A percentile compares a stretch with the other conserved stretches of the same genome.
phyloP scores from a whole-genome alignment of 2,113 vertebrate genomes.

The Perca fluviatilis region DNA sequence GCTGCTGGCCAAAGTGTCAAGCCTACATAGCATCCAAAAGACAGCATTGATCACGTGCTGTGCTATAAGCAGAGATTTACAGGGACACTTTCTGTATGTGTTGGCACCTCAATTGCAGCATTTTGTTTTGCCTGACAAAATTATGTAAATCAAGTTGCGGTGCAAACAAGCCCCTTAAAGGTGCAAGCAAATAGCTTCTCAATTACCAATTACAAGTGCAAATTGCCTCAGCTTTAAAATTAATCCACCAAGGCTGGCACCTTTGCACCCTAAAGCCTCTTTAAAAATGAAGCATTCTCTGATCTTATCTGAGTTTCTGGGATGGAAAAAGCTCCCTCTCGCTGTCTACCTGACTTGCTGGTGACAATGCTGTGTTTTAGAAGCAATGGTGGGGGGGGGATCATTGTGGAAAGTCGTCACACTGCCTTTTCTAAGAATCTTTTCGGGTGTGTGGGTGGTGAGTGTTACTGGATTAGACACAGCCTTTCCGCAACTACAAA shows the following conservation, averaged over 20 bases:
- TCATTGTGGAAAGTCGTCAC: conserved; percentile 17
- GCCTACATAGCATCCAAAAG: not conserved
- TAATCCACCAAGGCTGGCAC: conserved; percentile 72
- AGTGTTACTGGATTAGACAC: conserved; percentile 67
- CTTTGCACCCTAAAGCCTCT: conserved; percentile 73
- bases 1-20: not conserved
- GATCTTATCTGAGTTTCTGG: conserved; percentile 62
- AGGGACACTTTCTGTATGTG: conserved; percentile 25
- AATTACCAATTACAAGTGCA: conserved; percentile 77
- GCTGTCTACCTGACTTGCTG: conserved; percentile 60
- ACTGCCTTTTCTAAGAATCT: conserved; percentile 32
- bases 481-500: conserved; percentile 57
- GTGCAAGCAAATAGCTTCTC: conserved; percentile 67
- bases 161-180: conserved; percentile 69
- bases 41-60: not conserved
- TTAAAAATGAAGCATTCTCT: conserved; percentile 64
- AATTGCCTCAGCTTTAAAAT: conserved; percentile 77
- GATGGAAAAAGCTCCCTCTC: conserved; percentile 22
- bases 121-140: conserved; percentile 53
- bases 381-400: conserved; percentile 6
- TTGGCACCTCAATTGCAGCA: conserved; percentile 24
- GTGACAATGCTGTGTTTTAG: conserved; percentile 50
- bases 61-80: conserved; percentile 21
- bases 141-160: conserved; percentile 66
- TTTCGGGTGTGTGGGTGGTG: conserved; percentile 50